Base-by-base conservation (phyloP, 2,888 invertebrate species). In the Drosophila colorata region DNA sequence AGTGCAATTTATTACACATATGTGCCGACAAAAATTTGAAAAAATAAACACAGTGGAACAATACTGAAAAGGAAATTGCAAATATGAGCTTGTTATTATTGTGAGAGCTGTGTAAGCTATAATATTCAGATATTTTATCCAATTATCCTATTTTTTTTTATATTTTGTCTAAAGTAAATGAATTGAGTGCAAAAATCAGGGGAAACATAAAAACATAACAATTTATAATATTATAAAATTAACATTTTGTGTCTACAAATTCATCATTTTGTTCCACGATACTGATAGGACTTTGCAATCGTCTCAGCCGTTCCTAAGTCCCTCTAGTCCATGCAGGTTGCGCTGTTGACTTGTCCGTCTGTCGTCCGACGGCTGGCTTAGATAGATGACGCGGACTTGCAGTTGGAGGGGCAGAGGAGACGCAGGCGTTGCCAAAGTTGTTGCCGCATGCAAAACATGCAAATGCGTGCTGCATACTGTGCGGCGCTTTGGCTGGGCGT, bases 1-100 rank as follows among this genome's bases (percentile, higher is more conserved):
- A 64, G 87, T 78, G 76, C 85, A 88, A 87, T 88, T 88, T 87
- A 88, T 81, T 71, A 67, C 40, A 56, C 48, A 52, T 84, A 66
- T 70, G 69, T 71, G 69, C 63, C 67, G 66, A 80, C 55, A 69
- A 65, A 80, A 66, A 38, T 43, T 44, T n/a, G 38, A 53, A 51
- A 37, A 49, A 65, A 55, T 5, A 0, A 0, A 23, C 40, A 75
- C 76, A 16, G 58, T 64, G 55, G 31, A 40, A 37, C 3, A 13
- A 1, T 8, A 6, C 2, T 23, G 16, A 5, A 41, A 56, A 44
- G n/a, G 2, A 9, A 16, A 16, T 38, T 49, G 28, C 9, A 28
- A 28, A 14, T 0, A 37, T 37, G 3, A 7, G 5, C 11, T 35
- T 35, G n/a, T n/a, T 6, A 4, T 1, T 7, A 14, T 14, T 37